Evolutionary conservation across 2,888 invertebrate species (phyloP).

Genomic region (Drosophila planitibia): DNA sequence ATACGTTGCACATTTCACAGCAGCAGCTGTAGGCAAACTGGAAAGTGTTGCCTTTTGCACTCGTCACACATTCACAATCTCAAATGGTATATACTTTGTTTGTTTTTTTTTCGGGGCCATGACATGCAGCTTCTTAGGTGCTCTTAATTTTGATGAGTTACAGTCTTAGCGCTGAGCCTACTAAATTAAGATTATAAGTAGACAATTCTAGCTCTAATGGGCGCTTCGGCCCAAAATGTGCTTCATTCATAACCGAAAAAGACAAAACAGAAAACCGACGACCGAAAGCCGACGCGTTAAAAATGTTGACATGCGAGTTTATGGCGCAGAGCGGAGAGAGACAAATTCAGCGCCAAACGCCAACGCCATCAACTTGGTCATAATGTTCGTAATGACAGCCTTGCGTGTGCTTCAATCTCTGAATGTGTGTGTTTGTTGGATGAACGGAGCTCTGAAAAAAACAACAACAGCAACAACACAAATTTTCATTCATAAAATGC

Average conservation of each 20-base stretch:
- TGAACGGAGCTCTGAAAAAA: neutral
- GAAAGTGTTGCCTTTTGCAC: constrained; percentile 64
- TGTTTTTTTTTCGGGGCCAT: neutral
- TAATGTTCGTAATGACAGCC: constrained; percentile 70
- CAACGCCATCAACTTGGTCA: constrained; percentile 61
- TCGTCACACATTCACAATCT: constrained; percentile 31
- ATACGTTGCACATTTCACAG: constrained; percentile 46
- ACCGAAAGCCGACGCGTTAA: constrained; percentile 1
- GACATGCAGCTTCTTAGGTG: neutral
- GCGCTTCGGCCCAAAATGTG: constrained; percentile 7
- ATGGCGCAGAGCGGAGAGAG: constrained; percentile 14
- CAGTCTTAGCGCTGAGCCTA: constrained; percentile 2
- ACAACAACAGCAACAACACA: neutral
- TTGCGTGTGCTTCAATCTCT: constrained; percentile 57
- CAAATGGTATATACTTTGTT: constrained; percentile 4
- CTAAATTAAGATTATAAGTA: constrained; percentile 9
- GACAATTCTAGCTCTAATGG: constrained; percentile 22
- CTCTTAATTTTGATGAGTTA: constrained; percentile 15
- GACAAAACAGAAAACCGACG: neutral
- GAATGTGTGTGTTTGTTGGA: neutral
- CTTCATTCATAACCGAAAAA: constrained; percentile 54
- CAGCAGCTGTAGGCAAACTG: constrained; percentile 62
- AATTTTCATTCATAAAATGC: constrained; percentile 77
- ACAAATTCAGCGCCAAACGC: constrained; percentile 45
- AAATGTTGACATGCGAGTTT: constrained; percentile 31